Conservation (phyloP, 2,888 invertebrate species). For the Amiota communis region DNA sequence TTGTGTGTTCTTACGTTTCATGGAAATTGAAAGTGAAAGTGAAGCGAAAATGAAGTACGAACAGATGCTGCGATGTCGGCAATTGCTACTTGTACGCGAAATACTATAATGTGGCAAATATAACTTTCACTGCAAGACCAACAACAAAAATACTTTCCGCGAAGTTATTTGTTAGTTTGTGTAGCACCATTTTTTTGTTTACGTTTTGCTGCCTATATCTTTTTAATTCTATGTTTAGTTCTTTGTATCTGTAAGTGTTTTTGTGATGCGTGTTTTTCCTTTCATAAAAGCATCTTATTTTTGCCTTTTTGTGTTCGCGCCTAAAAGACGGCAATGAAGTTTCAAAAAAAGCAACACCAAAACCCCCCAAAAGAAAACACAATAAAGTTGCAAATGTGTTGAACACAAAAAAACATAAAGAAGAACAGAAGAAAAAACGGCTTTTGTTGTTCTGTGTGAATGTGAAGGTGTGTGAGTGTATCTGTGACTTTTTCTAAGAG, state of each 20-base stretch:
- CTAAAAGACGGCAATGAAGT: too few species aligned
- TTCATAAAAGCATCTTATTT: background rate
- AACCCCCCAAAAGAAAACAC: too few species aligned
- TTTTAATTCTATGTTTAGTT: slow-evolving; percentile 1
- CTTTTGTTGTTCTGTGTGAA: too few species aligned
- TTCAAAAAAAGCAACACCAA: too few species aligned
- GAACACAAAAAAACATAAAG: background rate
- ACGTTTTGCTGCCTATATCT: background rate
- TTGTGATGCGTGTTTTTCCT: too few species aligned
- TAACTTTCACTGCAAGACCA: background rate
- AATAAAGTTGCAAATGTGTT: background rate
- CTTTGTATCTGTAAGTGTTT: background rate
- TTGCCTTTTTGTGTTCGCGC: too few species aligned
- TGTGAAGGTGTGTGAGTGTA: too few species aligned
- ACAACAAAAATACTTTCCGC: background rate
- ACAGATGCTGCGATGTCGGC: background rate
- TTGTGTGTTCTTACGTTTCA: background rate
- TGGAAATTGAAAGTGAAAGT: slow-evolving; percentile 1
- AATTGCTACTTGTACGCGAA: too few species aligned
- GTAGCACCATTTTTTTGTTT: background rate
- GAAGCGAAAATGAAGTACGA: slow-evolving; percentile 1
- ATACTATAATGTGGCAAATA: background rate
- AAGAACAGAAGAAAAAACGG: too few species aligned
- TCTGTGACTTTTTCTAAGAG: background rate
- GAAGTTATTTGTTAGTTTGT: too few species aligned